A percentile compares a stretch with the other conserved stretches of the same genome.
Conservation (phyloP, 1,140 invertebrate species). For the Trachymyrmex septentrionalis region DNA sequence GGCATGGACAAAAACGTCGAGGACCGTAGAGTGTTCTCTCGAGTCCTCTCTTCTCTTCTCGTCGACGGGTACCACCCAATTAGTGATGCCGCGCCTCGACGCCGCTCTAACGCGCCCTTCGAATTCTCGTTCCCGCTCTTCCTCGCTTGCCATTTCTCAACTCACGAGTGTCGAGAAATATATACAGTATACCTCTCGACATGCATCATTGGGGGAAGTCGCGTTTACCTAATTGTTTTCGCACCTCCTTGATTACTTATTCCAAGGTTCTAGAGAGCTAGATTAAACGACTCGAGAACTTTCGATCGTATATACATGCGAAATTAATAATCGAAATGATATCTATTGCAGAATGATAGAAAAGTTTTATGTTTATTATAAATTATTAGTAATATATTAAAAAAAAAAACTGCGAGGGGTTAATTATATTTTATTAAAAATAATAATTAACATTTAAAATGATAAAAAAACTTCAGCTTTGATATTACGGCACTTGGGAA, state of each 20-base stretch:
- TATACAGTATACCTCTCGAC: constrained; percentile 11
- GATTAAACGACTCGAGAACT: background rate
- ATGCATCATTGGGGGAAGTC: constrained; percentile 37
- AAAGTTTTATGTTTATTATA: too few relatives aligned
- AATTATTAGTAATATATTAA: too few relatives aligned
- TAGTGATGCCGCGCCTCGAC: constrained; percentile 66
- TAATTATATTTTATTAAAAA: too few relatives aligned
- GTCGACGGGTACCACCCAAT: constrained; percentile 65
- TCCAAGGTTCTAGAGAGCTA: background rate
- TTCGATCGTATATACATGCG: background rate
- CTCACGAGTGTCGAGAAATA: constrained; percentile 42
- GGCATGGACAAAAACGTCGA: constrained; percentile 58
- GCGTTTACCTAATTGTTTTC: constrained; percentile 40
- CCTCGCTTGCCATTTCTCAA: constrained; percentile 3
- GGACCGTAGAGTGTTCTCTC: constrained; percentile 46
- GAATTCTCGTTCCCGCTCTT: background rate
- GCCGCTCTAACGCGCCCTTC: constrained; percentile 28
- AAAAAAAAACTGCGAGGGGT: too few relatives aligned
- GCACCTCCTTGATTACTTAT: background rate
- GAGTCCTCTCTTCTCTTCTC: constrained; percentile 32
- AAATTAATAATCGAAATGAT: background rate
- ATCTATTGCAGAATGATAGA: background rate
- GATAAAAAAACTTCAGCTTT: too few relatives aligned
- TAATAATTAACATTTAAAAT: too few relatives aligned
- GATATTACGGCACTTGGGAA: too few relatives aligned